A percentile compares a stretch with the other conserved stretches of the same genome.
Evolutionary conservation across 2,113 vertebrate genomes (phyloP).

Genomic region (Piaya cayana): DNA sequence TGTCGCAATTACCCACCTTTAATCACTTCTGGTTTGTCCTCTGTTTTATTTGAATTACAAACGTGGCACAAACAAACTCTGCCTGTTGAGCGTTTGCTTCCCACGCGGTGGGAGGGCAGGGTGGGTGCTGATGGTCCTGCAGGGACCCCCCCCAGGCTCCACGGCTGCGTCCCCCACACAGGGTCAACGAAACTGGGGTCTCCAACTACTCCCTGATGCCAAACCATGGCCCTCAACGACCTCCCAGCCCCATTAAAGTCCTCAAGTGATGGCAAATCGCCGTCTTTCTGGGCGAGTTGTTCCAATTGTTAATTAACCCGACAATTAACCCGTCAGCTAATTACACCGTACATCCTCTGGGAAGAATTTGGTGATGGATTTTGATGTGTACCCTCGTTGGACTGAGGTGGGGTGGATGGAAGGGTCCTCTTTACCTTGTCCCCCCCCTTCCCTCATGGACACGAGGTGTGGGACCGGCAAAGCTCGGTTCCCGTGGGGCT

Average conservation of each 20-base stretch:
- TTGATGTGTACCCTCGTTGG: rapidly evolving
- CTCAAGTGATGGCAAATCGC: not conserved
- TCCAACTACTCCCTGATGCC: not conserved
- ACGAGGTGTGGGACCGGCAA: rapidly evolving
- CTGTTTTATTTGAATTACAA: not conserved
- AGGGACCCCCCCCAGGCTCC: no score
- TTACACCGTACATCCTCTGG: not conserved
- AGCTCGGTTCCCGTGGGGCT: not conserved
- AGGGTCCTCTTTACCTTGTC: not conserved
- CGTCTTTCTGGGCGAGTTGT: not conserved
- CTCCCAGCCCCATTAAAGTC: not conserved
- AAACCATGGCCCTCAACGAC: not conserved
- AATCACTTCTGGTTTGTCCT: no score
- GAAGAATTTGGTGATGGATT: not conserved
- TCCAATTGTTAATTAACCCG: not conserved
- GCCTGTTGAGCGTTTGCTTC: rapidly evolving
- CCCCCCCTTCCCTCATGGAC: rapidly evolving
- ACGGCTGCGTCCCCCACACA: no score
- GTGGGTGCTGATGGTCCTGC: not conserved
- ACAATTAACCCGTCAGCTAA: not conserved
- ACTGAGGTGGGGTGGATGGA: rapidly evolving
- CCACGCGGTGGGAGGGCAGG: not conserved
- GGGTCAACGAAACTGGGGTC: rapidly evolving
- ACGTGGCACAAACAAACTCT: not conserved
- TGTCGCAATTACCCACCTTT: not conserved